phyloP scores from a whole-genome alignment of 1,140 invertebrate genomes.

The Drosophila kepulauana region DNA sequence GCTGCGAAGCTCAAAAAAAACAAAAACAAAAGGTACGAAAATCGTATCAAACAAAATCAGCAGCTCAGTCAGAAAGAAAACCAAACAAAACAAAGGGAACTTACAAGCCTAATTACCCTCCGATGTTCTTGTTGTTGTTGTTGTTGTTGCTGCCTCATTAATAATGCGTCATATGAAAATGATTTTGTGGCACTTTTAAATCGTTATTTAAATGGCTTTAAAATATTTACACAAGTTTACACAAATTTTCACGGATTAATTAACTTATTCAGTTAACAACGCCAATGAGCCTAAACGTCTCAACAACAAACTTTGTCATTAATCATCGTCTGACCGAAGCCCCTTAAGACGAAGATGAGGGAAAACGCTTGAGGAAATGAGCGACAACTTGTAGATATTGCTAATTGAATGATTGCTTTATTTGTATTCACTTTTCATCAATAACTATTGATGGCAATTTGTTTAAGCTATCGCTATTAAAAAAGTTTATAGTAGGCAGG shows the following conservation, averaged over 20 bases:
- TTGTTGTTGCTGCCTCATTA: conserved; percentile 3
- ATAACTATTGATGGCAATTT: conserved; percentile 1
- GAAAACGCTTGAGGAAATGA: not conserved
- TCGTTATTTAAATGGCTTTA: conserved; percentile 49
- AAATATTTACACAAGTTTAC: conserved; percentile 38
- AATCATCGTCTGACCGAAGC: conserved; percentile 12
- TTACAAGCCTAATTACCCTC: conserved; percentile 15
- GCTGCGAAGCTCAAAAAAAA: not conserved
- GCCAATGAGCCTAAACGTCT: conserved; percentile 40
- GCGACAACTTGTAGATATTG: conserved; percentile 7
- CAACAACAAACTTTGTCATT: conserved; percentile 15
- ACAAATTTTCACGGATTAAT: conserved; percentile 50
- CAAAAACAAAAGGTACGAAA: not conserved
- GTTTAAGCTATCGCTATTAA: not conserved
- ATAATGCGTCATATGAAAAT: conserved; percentile 24
- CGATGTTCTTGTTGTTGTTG: not conserved
- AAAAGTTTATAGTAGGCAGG: too few species aligned
- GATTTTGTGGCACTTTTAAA: conserved; percentile 9
- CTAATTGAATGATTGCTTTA: conserved; percentile 13
- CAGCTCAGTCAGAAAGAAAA: conserved; percentile 10
- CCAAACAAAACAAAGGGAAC: conserved; percentile 13
- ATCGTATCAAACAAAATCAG: conserved; percentile 18
- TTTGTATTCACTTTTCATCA: conserved; percentile 7
- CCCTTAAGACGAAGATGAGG: conserved; percentile 6
- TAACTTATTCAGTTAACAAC: conserved; percentile 54